A percentile compares a stretch with the other conserved stretches of the same genome.
Evolutionary conservation across 2,888 invertebrate species (phyloP).

Genomic region (Euproctis similis): DNA sequence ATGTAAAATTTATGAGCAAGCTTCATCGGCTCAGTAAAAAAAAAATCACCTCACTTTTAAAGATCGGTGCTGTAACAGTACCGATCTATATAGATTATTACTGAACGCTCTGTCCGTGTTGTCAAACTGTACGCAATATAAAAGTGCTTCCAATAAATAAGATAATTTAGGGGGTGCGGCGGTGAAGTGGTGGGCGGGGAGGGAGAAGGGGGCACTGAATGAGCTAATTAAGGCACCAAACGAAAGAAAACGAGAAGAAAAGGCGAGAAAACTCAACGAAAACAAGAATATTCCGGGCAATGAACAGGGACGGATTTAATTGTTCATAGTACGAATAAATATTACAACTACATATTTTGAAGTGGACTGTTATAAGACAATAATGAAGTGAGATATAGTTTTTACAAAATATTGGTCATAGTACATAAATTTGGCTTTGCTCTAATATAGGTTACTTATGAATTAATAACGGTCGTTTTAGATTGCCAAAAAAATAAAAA

Average conservation of each 20-base stretch:
- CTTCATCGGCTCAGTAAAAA: slow-evolving; percentile 28
- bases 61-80: slow-evolving; percentile 12
- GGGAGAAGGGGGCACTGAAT: slow-evolving; percentile 52
- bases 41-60: slow-evolving; percentile 28
- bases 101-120: slow-evolving; percentile 53
- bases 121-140: slow-evolving; percentile 63
- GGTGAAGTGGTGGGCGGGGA: slow-evolving; percentile 23
- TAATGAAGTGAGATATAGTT: too few relatives aligned
- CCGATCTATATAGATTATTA: slow-evolving; percentile 42
- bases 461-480: too few relatives aligned
- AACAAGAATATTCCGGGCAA: slow-evolving; percentile 67
- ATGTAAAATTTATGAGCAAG: slow-evolving; percentile 20
- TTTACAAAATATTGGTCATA: too few relatives aligned
- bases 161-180: slow-evolving; percentile 50
- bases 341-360: too few relatives aligned
- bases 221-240: slow-evolving; percentile 71
- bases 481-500: too few relatives aligned
- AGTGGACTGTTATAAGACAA: too few relatives aligned
- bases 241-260: slow-evolving; percentile 73
- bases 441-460: too few relatives aligned
- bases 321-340: too few relatives aligned
- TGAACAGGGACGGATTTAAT: slow-evolving; percentile 34
- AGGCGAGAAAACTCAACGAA: slow-evolving; percentile 69
- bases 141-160: slow-evolving; percentile 72
- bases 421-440: too few relatives aligned